Evolutionary conservation across 2,888 invertebrate genomes (phyloP), one percentile per base, ranked within the genome.

Genomic region (Lagria hirta): DNA sequence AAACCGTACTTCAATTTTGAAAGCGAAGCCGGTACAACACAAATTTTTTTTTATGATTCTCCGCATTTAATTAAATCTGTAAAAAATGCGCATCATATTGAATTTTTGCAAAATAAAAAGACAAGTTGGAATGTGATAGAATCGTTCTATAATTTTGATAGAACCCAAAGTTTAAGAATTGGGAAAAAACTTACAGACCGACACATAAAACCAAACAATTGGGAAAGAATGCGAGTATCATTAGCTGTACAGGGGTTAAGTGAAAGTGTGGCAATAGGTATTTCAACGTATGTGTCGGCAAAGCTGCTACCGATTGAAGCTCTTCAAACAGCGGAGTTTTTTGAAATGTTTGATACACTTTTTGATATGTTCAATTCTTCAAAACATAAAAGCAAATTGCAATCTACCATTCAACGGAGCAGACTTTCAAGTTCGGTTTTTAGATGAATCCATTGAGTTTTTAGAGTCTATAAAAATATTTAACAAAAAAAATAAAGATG

Each of bases 301-400:
- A 24, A 24, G 5, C 4, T n/a, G 4, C 11, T 24, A 4, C 26
- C 26, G 8, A 5, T 6, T 6, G 28, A 28, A 11, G 28, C 28
- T 4, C n/a, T 13, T 13, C 12, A 10, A 4, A 28, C 28, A 4
- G 28, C 13, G 10, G 28, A 28, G 13, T 28, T 28, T 12, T 3
- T 28, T 4, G 5, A 12, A 28, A 4, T n/a, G 13, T 28, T 28
- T 28, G 28, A 28, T 10, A 28, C 10, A 28, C 14, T 28, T 5
- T 28, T 28, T 7, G 28, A 28, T 28, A 11, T 28, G 3, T 28
- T 28, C 7, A 28, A 28, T 28, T 28, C 28, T 4, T 4, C 4
- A 3, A 28, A 3, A 11, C n/a, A 4, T 7, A 28, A 3, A 4
- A 7, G 12, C 11, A 28, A 28, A 13, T n/a, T 3, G 4, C 7